Base-by-base conservation (phyloP, 2,113 vertebrate species). In the Hystrix brachyura region DNA sequence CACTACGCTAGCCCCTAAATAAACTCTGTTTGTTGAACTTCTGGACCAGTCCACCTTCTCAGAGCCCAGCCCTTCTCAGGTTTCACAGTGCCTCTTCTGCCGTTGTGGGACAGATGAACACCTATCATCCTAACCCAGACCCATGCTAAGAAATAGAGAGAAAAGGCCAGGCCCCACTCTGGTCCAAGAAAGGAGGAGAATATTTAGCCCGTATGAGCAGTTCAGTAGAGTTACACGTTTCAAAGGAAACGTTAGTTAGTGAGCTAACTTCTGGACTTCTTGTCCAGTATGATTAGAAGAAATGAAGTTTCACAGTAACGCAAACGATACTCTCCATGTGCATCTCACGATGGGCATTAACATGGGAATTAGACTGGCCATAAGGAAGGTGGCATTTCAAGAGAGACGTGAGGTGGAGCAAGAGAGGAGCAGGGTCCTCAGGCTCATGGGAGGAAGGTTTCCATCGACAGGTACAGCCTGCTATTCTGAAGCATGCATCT, bases 401-500 rank as follows among this genome's bases (percentile, higher is more conserved):
- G 60, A 76, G 69, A 80, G 34, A 11, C 0, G 72, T 74, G 97
- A 27, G 55, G 60, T 19, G 27, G 21, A 29, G n/a, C 17, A n/a
- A 46, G 43, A 43, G n/a, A n/a, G 57, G 60, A 23, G 12, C 96
- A n/a, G 92, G 95, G 95, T 79, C 84, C 95, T 92, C 84, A 55
- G 38, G 85, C 93, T 93, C 74, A 25, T 5, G 25, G 92, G 74
- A 55, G 86, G 97, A 91, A 6, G 97, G 94, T 95, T 95, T 99
- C 99, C 99, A 98, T 95, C 99, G 98, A 99, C 99, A 99, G 99
- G 98, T 98, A 98, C 83, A 98, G 98, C 98, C 98, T 79, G 6
- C 98, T 99, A 99, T 99, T 99, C 99, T 99, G 99, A 99, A 99
- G 99, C 99, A 99, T 99, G 98, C 98, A 98, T 99, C 99, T 99